Base-by-base conservation (phyloP, 2,888 invertebrate genomes). In the Cosmorhoe ocellata region DNA sequence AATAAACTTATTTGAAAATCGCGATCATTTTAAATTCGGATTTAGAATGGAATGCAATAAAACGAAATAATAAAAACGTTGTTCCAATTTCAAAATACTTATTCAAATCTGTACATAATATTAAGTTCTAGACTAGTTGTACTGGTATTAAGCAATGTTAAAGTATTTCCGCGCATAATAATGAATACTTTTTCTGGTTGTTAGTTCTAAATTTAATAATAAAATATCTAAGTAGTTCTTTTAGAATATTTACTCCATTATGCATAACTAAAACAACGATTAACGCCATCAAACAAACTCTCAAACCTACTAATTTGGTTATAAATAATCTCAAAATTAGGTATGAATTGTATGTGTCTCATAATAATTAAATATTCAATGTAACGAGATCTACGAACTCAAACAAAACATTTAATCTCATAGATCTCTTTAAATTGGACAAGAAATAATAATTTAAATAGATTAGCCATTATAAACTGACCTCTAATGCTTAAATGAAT, bases 381-480 rank as follows among this genome's bases (percentile, higher is more conserved):
- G 4, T 14, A 34, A 4, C 6, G 13, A 42, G 11, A 38, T 14
- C 37, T 45, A 4, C 22, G 9, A 18, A 12, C 8, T 7, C 3
- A 6, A 27, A 34, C 4, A 0, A 39, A 34, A 32, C 11, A 9
- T 13, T 22, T 7, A 8, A 9, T 24, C 24, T 3, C 11, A 39
- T 18, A 49, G 49, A 32, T 55, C 46, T 33, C 39, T 18, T 7
- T 12, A 34, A 42, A 39, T 13, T 46, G 31, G 50, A 10, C 11
- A 13, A 13, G 13, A 1, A 44, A 22, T 18, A 26, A 24, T 12
- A 38, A 32, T 22, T 37, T 3, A 47, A 51, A 10, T 44, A 49
- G 44, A 53, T 52, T 51, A 44, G 7, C 56, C 38, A 47, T 58
- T 58, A 56, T 58, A 61, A 52, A 28, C 39, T 55, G 59, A 59